Conservation (phyloP, 1,140 invertebrate genomes). For the Globodera rostochiensis region DNA sequence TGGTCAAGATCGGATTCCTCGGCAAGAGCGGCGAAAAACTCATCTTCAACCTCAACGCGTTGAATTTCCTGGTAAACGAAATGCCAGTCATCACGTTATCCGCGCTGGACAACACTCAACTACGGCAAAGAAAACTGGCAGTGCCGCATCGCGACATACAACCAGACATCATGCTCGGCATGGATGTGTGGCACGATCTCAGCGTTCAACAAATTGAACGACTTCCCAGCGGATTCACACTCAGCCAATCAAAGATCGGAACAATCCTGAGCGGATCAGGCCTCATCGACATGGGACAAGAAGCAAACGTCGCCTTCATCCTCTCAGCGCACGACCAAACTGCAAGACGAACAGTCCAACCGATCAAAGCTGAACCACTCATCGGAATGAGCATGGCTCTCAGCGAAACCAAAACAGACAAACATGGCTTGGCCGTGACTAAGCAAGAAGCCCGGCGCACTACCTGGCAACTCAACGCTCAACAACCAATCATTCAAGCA, state of each 20-base stretch:
- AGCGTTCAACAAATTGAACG: not conserved
- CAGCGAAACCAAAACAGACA: too few relatives aligned
- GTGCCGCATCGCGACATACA: not conserved
- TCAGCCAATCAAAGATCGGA: not conserved
- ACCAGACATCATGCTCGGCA: slow-evolving; percentile 6
- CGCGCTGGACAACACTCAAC: not conserved
- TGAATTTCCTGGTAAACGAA: not conserved
- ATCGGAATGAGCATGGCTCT: too few relatives aligned
- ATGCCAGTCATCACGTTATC: not conserved
- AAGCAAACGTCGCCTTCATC: too few relatives aligned
- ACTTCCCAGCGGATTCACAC: slow-evolving; percentile 5
- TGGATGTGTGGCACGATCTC: not conserved
- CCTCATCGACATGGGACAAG: not conserved
- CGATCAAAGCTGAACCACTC: too few relatives aligned
- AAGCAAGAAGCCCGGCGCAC: not conserved
- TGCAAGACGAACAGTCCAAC: too few relatives aligned
- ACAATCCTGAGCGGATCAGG: slow-evolving; percentile 9
- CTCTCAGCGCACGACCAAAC: too few relatives aligned
- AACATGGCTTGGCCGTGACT: too few relatives aligned
- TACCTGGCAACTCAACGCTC: not conserved
- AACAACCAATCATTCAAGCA: too few relatives aligned
- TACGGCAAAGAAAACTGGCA: not conserved
- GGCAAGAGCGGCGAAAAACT: not conserved
- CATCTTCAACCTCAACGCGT: not conserved
- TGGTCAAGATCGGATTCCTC: not conserved